These are phyloP conservation scores for Clivina fossor DNA, from an alignment of 2,888 invertebrate genomes.

Conservation along the genomic window DNA sequence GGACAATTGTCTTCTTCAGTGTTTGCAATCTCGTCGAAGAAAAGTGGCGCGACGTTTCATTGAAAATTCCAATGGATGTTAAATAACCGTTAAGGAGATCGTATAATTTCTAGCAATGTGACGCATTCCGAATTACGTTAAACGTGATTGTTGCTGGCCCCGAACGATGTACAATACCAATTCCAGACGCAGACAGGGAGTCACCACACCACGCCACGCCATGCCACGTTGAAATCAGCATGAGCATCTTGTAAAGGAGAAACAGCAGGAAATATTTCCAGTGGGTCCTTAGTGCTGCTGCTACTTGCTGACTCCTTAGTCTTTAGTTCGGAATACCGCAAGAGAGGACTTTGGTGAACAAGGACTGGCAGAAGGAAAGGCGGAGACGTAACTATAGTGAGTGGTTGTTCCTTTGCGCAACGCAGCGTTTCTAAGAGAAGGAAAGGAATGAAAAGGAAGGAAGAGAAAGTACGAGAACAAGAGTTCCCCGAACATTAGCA, in stretches of 20 bases:
- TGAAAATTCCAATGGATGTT: constrained; percentile 15
- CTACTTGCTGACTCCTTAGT: no score
- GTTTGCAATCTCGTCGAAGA: no score
- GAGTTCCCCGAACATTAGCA: constrained; percentile 29
- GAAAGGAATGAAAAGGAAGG: neutral
- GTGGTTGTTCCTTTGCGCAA: constrained; percentile 3
- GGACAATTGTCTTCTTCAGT: no score
- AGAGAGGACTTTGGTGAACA: neutral
- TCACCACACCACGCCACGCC: neutral
- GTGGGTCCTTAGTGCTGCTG: no score
- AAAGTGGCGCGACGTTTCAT: no score
- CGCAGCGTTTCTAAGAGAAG: neutral
- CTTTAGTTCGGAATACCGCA: constrained; percentile 20
- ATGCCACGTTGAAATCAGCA: neutral
- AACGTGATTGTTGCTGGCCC: constrained; percentile 13
- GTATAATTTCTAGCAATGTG: constrained; percentile 7
- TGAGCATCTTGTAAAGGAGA: constrained; percentile 13
- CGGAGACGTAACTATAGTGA: neutral
- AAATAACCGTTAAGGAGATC: constrained; percentile 16
- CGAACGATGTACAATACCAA: constrained; percentile 9
- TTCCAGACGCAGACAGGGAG: neutral
- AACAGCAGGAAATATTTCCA: constrained; percentile 22
- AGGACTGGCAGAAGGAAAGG: neutral
- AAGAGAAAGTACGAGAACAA: constrained; percentile 2
- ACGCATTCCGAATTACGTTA: constrained; percentile 11